phyloP scores from a whole-genome alignment of 1,140 invertebrate species.

The Wasmannia auropunctata region DNA sequence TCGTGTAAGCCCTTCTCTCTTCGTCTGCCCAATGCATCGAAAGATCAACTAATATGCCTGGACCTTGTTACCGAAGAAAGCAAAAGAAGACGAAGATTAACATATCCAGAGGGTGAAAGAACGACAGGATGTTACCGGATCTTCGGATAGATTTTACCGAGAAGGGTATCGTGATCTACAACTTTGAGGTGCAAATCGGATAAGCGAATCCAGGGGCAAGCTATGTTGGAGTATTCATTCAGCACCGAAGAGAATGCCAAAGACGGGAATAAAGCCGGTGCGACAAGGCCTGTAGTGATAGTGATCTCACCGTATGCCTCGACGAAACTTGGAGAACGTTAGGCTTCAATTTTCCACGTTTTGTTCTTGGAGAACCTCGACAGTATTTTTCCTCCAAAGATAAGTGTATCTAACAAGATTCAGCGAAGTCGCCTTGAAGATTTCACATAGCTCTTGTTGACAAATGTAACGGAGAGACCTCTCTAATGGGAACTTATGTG shows the following conservation, averaged over 20 bases:
- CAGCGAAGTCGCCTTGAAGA: background rate
- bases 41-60: background rate
- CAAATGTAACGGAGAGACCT: slow-evolving; percentile 20
- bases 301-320: slow-evolving; percentile 39
- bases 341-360: background rate
- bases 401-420: slow-evolving; percentile 43
- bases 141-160: background rate
- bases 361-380: slow-evolving; percentile 1
- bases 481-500: slow-evolving; percentile 7
- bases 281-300: slow-evolving; percentile 40
- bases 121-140: slow-evolving; percentile 49
- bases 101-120: slow-evolving; percentile 20
- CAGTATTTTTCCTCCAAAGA: slow-evolving; percentile 64
- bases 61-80: background rate
- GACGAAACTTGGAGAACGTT: slow-evolving; percentile 20
- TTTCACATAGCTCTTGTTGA: background rate
- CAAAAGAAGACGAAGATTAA: background rate
- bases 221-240: slow-evolving; percentile 1
- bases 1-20: slow-evolving; percentile 19
- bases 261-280: slow-evolving; percentile 42
- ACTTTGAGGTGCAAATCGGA: slow-evolving; percentile 14
- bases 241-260: slow-evolving; percentile 50
- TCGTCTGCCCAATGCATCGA: background rate
- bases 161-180: slow-evolving; percentile 35
- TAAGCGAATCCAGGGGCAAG: slow-evolving; percentile 14